Evolutionary conservation across 2,888 invertebrate genomes (phyloP).

Genomic region (Lucinisca nassula): DNA sequence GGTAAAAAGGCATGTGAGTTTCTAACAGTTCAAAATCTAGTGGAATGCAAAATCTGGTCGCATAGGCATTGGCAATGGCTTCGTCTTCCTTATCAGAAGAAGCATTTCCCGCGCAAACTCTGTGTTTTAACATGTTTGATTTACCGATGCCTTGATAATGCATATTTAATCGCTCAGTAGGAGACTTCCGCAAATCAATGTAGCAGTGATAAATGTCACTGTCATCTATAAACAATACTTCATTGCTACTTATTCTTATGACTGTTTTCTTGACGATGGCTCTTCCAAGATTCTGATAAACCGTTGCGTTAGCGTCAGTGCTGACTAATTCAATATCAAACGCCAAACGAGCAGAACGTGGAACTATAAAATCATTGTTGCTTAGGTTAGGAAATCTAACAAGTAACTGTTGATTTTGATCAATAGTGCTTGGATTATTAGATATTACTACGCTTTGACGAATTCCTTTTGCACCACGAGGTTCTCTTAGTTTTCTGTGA

Average conservation of each 20-base stretch:
- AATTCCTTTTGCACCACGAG: slow-evolving; percentile 59
- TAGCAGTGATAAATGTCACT: slow-evolving; percentile 60
- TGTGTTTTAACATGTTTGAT: slow-evolving; percentile 48
- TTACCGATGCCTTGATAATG: slow-evolving; percentile 60
- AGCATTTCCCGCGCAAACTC: slow-evolving; percentile 52
- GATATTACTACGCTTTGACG: slow-evolving; percentile 57
- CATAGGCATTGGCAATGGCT: slow-evolving; percentile 58
- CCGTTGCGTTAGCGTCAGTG: too few relatives aligned
- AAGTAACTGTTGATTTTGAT: slow-evolving; percentile 64
- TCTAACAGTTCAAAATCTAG: too few relatives aligned
- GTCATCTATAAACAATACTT: too few relatives aligned
- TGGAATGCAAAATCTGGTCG: slow-evolving; percentile 62
- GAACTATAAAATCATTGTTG: too few relatives aligned
- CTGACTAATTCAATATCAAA: too few relatives aligned
- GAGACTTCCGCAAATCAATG: too few relatives aligned
- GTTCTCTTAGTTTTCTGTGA: slow-evolving; percentile 32
- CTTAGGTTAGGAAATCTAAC: too few relatives aligned
- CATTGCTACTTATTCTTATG: background rate
- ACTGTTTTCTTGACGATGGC: background rate
- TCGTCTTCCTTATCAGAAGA: too few relatives aligned
- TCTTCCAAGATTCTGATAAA: too few relatives aligned
- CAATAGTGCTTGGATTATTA: slow-evolving; percentile 62
- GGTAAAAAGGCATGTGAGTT: too few relatives aligned
- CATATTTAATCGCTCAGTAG: slow-evolving; percentile 45
- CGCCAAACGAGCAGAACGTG: slow-evolving; percentile 32